These are phyloP conservation scores for Bergia puertoricense DNA, from an alignment of 92 coral and sea anemone genomes.

Conservation along the genomic window DNA sequence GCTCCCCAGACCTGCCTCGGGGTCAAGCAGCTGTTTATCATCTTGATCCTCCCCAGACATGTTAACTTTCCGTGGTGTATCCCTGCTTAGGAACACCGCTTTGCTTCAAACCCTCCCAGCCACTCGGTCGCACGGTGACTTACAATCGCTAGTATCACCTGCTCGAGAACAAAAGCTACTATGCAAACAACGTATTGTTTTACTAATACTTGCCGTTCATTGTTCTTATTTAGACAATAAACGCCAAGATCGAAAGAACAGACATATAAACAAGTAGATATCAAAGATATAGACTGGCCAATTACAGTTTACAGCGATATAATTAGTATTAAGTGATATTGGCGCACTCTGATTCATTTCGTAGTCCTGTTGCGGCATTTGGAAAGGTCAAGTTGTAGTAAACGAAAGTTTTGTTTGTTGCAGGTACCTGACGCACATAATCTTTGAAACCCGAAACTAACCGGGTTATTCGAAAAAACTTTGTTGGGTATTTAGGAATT, in stretches of 20 bases:
- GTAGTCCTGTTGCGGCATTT: not conserved
- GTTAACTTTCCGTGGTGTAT: not conserved
- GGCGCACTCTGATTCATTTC: not conserved
- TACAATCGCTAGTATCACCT: slow-evolving; percentile 11
- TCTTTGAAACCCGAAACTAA: not conserved
- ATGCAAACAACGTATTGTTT: slow-evolving; percentile 38
- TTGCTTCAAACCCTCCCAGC: not conserved
- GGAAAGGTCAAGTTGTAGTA: not conserved
- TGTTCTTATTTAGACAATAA: slow-evolving; percentile 15
- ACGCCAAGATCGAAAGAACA: not conserved
- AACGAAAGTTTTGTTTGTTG: not conserved
- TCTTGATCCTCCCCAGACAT: slow-evolving; percentile 15
- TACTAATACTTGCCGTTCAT: slow-evolving; percentile 2
- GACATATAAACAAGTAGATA: not conserved
- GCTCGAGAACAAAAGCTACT: not conserved
- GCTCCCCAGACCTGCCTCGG: slow-evolving; percentile 28
- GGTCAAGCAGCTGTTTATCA: slow-evolving; percentile 19
- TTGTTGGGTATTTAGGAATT: not conserved
- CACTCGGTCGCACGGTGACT: not conserved
- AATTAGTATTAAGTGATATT: not conserved
- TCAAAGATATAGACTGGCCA: not conserved
- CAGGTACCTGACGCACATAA: slow-evolving; percentile 22
- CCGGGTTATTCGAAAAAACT: not conserved
- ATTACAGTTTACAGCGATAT: not conserved
- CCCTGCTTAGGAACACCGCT: not conserved